Evolutionary conservation across 2,888 invertebrate species (phyloP).

Genomic region (Cosmia pyralina): DNA sequence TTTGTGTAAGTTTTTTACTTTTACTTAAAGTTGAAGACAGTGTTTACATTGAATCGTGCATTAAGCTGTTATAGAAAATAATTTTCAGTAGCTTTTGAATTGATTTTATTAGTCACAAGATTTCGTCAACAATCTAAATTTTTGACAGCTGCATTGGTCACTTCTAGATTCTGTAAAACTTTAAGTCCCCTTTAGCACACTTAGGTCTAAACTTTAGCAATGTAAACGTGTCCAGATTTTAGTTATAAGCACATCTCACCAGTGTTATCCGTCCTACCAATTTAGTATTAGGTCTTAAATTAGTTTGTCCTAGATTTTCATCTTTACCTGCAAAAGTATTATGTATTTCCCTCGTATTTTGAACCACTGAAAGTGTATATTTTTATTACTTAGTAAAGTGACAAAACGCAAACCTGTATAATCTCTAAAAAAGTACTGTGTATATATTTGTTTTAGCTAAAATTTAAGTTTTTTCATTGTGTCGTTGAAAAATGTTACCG

Average conservation of each 20-base stretch:
- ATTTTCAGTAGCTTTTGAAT: background rate
- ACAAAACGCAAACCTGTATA: conserved; percentile 15
- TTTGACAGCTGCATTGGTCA: background rate
- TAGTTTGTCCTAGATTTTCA: conserved; percentile 62
- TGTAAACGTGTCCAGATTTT: conserved; percentile 43
- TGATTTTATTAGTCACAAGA: background rate
- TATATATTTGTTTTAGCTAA: conserved; percentile 13
- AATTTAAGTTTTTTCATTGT: conserved; percentile 11
- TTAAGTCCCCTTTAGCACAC: conserved; percentile 9
- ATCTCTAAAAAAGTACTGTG: background rate
- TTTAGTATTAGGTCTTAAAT: conserved; percentile 65
- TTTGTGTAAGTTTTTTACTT: conserved; percentile 44
- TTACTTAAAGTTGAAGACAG: conserved; percentile 19
- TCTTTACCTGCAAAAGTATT: conserved; percentile 88
- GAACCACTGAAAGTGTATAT: conserved; percentile 48
- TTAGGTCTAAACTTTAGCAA: conserved; percentile 24
- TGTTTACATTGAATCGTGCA: conserved; percentile 10
- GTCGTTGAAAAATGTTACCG: conserved; percentile 6
- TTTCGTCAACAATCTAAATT: background rate
- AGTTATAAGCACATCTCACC: conserved; percentile 69
- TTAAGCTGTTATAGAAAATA: background rate
- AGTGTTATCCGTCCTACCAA: conserved; percentile 87
- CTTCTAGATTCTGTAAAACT: background rate
- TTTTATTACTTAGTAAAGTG: conserved; percentile 45
- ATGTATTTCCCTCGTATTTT: conserved; percentile 65